Evolutionary conservation across 2,888 invertebrate genomes (phyloP).

Genomic region (Thecophora atra): DNA sequence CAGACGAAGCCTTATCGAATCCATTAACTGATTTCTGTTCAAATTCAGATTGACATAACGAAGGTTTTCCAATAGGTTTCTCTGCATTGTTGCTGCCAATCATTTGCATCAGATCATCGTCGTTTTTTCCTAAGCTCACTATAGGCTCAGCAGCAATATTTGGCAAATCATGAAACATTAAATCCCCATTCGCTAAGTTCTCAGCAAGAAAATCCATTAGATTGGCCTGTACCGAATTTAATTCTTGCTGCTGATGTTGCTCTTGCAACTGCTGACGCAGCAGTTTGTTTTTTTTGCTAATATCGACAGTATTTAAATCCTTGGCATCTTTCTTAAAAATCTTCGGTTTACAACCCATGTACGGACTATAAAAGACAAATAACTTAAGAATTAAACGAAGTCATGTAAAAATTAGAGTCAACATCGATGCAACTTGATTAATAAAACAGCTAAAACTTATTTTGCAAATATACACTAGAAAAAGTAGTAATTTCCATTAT

Average conservation of each 20-base stretch:
- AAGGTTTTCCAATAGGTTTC: constrained; percentile 36
- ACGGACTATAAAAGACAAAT: constrained; percentile 54
- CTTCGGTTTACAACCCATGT: constrained; percentile 61
- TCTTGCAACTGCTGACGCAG: not conserved
- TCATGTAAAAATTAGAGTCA: constrained; percentile 1
- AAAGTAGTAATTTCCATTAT: too few species aligned
- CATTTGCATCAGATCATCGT: constrained; percentile 55
- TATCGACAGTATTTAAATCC: constrained; percentile 45
- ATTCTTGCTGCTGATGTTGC: constrained; percentile 15
- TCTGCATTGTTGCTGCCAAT: constrained; percentile 49
- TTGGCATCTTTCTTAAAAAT: too few species aligned
- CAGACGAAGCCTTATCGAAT: constrained; percentile 38
- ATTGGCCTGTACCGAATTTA: constrained; percentile 62
- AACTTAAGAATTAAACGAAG: not conserved
- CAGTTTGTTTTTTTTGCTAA: constrained; percentile 25
- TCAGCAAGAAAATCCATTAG: constrained; percentile 64
- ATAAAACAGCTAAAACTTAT: too few species aligned
- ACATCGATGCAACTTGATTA: too few species aligned
- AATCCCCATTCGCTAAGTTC: constrained; percentile 58
- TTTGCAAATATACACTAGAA: too few species aligned
- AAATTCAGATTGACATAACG: constrained; percentile 50
- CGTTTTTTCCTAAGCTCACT: constrained; percentile 47
- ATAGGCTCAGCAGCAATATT: constrained; percentile 57
- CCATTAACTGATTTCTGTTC: constrained; percentile 45
- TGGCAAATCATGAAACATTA: constrained; percentile 56